Base-by-base conservation (phyloP, 2,888 invertebrate species). In the Caenorhabditis doughertyi region DNA sequence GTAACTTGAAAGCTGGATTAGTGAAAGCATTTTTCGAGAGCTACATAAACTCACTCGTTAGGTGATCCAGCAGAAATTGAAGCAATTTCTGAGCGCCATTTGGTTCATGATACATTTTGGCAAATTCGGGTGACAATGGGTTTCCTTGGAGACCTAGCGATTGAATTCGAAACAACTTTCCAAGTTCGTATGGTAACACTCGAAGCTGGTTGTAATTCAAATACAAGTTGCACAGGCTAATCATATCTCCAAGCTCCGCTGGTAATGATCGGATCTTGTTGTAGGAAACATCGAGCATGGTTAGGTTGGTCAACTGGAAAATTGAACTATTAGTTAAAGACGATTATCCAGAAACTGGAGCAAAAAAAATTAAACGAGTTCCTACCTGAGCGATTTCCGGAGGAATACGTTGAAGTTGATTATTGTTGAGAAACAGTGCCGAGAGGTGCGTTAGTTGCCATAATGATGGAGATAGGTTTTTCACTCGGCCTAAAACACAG, bases 151-250 rank as follows among this genome's bases (percentile, higher is more conserved):
- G 89, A 92, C 97, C 97, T 88, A 99, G 94, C 91, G 96, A 95
- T 93, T 97, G 96, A 86, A 99, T 94, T 93, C 98, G 96, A 93
- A 98, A 99, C 90, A 98, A 94, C 93, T 97, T 97, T 89, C 99
- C 99, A 90, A 99, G 94, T 93, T 98, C 98, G 93, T 96, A 97
- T 3, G 99, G 99, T 92, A 99, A 94, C 89, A 95, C 95, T 88
- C 97, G 95, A 89, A 99, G 94, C 93, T 95, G 95, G 94, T 99
- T 99, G 93, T 98, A 95, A 93, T 96, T 96, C 89, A 99, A 94
- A 92, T 96, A 95, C 90, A 99, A 94, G 94, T 98, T 98, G 93
- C 97, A 95, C 92, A 99, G 95, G 92, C 96, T 95, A 93, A 97
- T 96, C 92, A 99, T 95, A 93, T 99, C 98, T 81, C 99, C 98